Conservation (phyloP, 2,113 vertebrate genomes). For the Enhydra lutris region DNA sequence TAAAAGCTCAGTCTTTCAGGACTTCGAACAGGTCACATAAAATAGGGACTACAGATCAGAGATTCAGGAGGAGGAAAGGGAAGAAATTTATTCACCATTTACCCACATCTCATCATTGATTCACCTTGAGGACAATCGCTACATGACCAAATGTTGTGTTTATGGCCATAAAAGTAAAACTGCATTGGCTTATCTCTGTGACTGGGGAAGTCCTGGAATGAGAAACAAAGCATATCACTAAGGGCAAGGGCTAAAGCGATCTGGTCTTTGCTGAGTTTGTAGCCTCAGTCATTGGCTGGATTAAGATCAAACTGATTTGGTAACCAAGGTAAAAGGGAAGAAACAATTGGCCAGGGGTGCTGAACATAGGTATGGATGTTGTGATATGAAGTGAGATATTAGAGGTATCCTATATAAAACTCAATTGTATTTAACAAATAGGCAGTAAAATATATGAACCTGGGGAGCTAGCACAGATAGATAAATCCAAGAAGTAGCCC, state of each 20-base stretch:
- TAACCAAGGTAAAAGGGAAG: neutral
- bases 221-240: neutral
- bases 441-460: neutral
- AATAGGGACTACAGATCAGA: neutral
- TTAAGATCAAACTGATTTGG: neutral
- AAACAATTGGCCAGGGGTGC: neutral
- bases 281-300: neutral
- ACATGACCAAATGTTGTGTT: neutral
- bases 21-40: neutral
- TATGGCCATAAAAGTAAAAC: neutral
- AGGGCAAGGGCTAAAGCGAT: rapidly evolving
- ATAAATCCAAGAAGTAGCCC: neutral
- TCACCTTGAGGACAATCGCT: neutral
- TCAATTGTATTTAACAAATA: neutral
- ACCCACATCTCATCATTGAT: neutral
- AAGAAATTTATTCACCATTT: neutral
- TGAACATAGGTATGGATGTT: neutral
- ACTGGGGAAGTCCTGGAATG: neutral
- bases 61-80: neutral
- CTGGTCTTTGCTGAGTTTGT: neutral
- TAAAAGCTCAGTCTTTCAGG: neutral
- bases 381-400: neutral
- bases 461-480: neutral
- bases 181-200: neutral
- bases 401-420: neutral